These are phyloP conservation scores for Thryonomys swinderianus DNA, from an alignment of 2,113 vertebrate species.

Conservation along the genomic window DNA sequence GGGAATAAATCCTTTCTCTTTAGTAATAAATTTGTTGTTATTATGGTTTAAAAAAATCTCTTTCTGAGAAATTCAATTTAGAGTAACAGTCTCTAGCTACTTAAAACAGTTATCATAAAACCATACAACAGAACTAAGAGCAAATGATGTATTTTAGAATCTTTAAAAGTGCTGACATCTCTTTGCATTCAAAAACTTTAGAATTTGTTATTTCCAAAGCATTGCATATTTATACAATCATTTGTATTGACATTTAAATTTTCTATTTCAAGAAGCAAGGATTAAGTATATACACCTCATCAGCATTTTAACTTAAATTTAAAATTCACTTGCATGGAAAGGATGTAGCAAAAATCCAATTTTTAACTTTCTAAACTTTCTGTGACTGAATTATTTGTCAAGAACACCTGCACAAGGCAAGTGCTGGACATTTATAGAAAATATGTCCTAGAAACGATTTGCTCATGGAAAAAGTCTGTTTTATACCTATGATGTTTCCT, in stretches of 20 bases:
- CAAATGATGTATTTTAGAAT: slow-evolving; percentile 48
- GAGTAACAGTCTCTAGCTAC: slow-evolving; percentile 44
- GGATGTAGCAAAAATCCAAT: background rate
- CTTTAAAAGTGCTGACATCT: slow-evolving; percentile 63
- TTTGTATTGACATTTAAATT: slow-evolving; percentile 72
- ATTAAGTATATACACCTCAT: slow-evolving; percentile 52
- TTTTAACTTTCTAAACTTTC: slow-evolving; percentile 60
- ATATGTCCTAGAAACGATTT: slow-evolving; percentile 60
- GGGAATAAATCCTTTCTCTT: slow-evolving; percentile 71
- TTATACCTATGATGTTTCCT: slow-evolving; percentile 62
- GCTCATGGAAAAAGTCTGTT: slow-evolving; percentile 68
- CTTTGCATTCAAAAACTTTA: slow-evolving; percentile 57
- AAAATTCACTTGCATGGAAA: slow-evolving; percentile 46
- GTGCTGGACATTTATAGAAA: slow-evolving; percentile 71
- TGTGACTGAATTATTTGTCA: slow-evolving; percentile 66
- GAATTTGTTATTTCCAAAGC: slow-evolving; percentile 58
- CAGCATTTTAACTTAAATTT: slow-evolving; percentile 59
- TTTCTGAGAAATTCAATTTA: slow-evolving; percentile 65
- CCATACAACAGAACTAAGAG: slow-evolving; percentile 47
- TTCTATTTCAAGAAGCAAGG: slow-evolving; percentile 60
- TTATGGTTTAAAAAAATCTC: slow-evolving; percentile 62
- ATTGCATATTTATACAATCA: slow-evolving; percentile 73
- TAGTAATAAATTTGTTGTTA: slow-evolving; percentile 77
- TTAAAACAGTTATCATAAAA: slow-evolving; percentile 60
- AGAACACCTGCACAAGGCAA: slow-evolving; percentile 59